Base-by-base conservation (phyloP, 2,888 invertebrate species). In the Cataglyphis altisquamis region DNA sequence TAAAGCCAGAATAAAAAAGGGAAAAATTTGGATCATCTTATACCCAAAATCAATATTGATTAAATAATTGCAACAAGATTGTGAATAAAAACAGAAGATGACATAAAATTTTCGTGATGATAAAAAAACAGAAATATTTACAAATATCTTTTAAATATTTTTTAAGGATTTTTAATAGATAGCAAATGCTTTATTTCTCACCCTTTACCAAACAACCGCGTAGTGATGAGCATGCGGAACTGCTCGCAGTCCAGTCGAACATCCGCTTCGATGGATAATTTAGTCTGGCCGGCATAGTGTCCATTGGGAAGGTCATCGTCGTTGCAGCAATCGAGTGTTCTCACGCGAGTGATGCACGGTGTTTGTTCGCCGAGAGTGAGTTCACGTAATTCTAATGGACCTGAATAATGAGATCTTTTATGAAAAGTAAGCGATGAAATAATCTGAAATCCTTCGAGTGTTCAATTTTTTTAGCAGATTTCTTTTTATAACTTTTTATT, bases 141-240 rank as follows among this genome's bases (percentile, higher is more conserved):
- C 2, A 8, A 55, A 32, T 45, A 12, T 29, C 10, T 64, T 45
- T 21, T 10, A 15, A 12, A 25, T 21, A 2, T 66, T 21, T 3
- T n/a, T 9, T 4, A 32, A 36, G 10, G 9, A 15, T 77, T 32
- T 82, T 64, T 78, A 41, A 45, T 55, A 36, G 41, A 36, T 15
- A 21, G 3, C 15, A 6, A 82, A 48, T 12, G 0, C 18, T 55
- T 62, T 0, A 25, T n/a, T 55, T 52, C 92, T 90, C 82, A 95
- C 95, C 94, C 95, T 91, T 94, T 95, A 52, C 95, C 95, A 82
- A 95, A 94, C 29, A 95, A 90, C 84, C 95, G 93, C 1, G 95
- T 94, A 4, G 94, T 93, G 84, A 96, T 95, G 72, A 95, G 94
- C 95, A 96, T 95, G 66, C 95, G 94, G 90, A 96, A 96, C 89